A percentile compares a stretch with the other conserved stretches of the same genome.
phyloP scores from a whole-genome alignment of 2,888 invertebrate genomes.

The Folsomia manolachei region DNA sequence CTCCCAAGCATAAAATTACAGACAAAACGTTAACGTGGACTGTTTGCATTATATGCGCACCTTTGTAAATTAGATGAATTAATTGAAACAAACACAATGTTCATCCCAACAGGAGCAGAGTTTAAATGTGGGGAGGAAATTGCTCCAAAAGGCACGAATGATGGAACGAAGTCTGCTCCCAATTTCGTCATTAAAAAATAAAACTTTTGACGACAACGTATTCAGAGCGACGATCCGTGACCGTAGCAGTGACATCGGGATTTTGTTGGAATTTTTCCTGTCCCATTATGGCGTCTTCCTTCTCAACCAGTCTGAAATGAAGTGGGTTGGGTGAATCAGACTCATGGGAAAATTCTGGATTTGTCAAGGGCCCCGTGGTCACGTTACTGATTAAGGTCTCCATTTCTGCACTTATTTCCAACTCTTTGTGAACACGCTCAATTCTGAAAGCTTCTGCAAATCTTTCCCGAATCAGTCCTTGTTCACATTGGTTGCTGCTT shows the following conservation, averaged over 20 bases:
- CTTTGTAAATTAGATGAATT: too few species aligned
- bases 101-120: conserved; percentile 44
- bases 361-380: not conserved
- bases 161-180: not conserved
- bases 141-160: not conserved
- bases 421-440: not conserved
- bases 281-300: not conserved
- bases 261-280: not conserved
- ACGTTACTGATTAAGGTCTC: not conserved
- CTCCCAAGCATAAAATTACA: not conserved
- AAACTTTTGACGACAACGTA: not conserved
- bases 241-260: not conserved
- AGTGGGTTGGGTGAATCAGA: not conserved
- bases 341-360: not conserved
- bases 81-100: conserved; percentile 41
- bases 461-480: conserved; percentile 1
- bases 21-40: too few species aligned
- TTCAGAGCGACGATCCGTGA: not conserved
- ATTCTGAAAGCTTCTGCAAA: conserved; percentile 13
- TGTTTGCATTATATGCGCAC: too few species aligned
- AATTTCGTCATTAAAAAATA: too few species aligned
- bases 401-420: not conserved
- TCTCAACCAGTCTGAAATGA: not conserved
- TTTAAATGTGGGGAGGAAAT: conserved; percentile 22
- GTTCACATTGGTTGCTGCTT: not conserved